Percentiles rank a stretch among this genome's conserved stretches.
phyloP scores from a whole-genome alignment of 2,888 invertebrate species.

The Eupsilia transversa region DNA sequence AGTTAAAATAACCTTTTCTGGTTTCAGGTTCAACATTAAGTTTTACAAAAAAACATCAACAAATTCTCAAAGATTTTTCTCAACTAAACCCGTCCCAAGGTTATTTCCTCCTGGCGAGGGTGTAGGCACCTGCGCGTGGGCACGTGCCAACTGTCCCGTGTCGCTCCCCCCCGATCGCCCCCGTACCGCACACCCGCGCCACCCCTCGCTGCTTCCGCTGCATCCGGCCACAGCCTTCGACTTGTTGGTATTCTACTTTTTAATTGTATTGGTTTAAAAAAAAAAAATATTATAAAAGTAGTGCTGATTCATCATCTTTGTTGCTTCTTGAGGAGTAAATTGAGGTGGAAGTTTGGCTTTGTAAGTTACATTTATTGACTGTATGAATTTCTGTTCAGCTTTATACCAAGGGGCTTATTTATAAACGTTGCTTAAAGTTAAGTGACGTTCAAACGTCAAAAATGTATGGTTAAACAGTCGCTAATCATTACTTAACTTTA shows the following conservation, averaged over 20 bases:
- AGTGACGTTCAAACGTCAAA: too few species aligned
- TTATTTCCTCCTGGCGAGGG: slow-evolving; percentile 70
- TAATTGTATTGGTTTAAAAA: slow-evolving; percentile 53
- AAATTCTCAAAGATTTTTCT: neutral
- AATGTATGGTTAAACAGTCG: too few species aligned
- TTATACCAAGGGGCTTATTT: too few species aligned
- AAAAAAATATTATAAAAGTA: too few species aligned
- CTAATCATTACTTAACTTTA: too few species aligned
- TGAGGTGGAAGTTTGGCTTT: neutral
- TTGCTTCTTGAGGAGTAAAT: neutral
- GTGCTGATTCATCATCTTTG: slow-evolving; percentile 30
- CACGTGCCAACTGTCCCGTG: slow-evolving; percentile 87
- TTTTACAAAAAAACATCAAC: slow-evolving; percentile 1
- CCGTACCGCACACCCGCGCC: slow-evolving; percentile 58
- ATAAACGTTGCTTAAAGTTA: too few species aligned
- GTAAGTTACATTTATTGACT: neutral
- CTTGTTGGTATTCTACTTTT: slow-evolving; percentile 62
- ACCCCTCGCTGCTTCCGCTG: slow-evolving; percentile 74
- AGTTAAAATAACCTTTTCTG: neutral
- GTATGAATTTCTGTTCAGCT: too few species aligned
- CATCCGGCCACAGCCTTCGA: slow-evolving; percentile 76
- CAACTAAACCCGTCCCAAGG: slow-evolving; percentile 43
- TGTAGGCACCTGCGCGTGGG: slow-evolving; percentile 85
- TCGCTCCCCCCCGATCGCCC: slow-evolving; percentile 65
- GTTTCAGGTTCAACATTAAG: neutral